Base-by-base conservation (phyloP, 2,797 vertebrate genomes). In the Lateolabrax maculatus region DNA sequence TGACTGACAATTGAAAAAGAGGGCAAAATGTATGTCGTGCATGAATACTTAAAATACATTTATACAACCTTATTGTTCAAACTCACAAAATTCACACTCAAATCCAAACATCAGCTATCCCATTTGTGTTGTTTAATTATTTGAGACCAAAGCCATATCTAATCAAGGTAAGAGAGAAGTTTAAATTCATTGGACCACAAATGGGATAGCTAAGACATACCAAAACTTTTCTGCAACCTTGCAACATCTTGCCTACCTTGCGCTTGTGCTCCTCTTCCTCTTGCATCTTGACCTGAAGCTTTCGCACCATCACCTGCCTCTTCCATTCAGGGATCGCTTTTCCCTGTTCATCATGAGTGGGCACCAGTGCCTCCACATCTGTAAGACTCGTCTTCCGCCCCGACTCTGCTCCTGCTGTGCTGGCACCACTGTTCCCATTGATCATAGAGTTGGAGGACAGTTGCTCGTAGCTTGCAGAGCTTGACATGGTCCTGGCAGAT, bases 261-360 rank as follows among this genome's bases (percentile, higher is more conserved):
- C 95, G 97, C 72, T 95, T 96, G 91, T 96, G 96, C 60, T 98
- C 97, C 41, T 99, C 97, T 81, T 99, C 98, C 75, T 99, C 98
- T 83, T 99, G 98, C 92, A 99, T 97, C 92, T 98, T 98, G 84
- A 95, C 94, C 89, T 98, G 98, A 75, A 99, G 94, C 91, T 99
- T 99, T 5, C 97, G 95, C 72, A 97, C 96, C 97, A 98, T 98
- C 93, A 98, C 97, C 90, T 98, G 97, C 48, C 97, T 94, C 91
- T 98, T 98, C 97, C 97, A 98, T 83, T 98, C 97, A 0, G 97
- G 97, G 81, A 98, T 97, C 37, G 97, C 91, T 80, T 96, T 94
- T 25, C 97, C 97, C 91, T 98, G 97, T 91, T 98, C 97, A 0
- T 98, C 97, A 0, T 96, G 95, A 9, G 96, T 98, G 75, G 98